A percentile compares a stretch with the other conserved stretches of the same genome.
Evolutionary conservation across 2,888 invertebrate species (phyloP).

Genomic region (Tineola bisselliella): DNA sequence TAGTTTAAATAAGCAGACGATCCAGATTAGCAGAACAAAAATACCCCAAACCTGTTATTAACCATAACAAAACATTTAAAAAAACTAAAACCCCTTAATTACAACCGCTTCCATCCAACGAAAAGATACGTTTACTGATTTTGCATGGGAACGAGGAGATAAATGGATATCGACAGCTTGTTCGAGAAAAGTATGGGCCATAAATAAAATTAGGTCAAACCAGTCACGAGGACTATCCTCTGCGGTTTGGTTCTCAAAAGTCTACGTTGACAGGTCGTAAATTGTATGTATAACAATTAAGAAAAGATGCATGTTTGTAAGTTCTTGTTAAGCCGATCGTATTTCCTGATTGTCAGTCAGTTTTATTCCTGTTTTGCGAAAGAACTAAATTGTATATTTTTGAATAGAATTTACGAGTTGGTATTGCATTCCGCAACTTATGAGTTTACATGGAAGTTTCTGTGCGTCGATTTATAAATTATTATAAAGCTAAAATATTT

Average conservation of each 20-base stretch:
- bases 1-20: not conserved
- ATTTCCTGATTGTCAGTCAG: constrained; percentile 1
- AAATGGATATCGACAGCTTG: constrained; percentile 41
- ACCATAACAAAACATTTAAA: not conserved
- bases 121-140: constrained; percentile 23
- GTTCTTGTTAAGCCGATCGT: constrained; percentile 7
- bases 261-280: constrained; percentile 29
- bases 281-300: constrained; percentile 35
- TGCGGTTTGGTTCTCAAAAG: constrained; percentile 22
- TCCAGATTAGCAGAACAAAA: not conserved
- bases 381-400: not conserved
- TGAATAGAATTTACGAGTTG: not conserved
- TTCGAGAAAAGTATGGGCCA: constrained; percentile 30
- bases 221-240: constrained; percentile 26
- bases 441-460: not conserved
- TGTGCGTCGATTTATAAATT: not conserved
- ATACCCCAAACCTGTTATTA: not conserved
- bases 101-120: not conserved
- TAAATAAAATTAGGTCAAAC: constrained; percentile 41
- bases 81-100: not conserved
- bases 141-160: constrained; percentile 37
- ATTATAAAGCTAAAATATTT: too few relatives aligned
- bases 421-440: not conserved
- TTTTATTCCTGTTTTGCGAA: not conserved
- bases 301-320: constrained; percentile 17